A percentile compares a stretch with the other conserved stretches of the same genome.
These are phyloP conservation scores for Hydrozoanthus tunicans DNA, from an alignment of 64 coral and sea anemone genomes.

Conservation along the genomic window DNA sequence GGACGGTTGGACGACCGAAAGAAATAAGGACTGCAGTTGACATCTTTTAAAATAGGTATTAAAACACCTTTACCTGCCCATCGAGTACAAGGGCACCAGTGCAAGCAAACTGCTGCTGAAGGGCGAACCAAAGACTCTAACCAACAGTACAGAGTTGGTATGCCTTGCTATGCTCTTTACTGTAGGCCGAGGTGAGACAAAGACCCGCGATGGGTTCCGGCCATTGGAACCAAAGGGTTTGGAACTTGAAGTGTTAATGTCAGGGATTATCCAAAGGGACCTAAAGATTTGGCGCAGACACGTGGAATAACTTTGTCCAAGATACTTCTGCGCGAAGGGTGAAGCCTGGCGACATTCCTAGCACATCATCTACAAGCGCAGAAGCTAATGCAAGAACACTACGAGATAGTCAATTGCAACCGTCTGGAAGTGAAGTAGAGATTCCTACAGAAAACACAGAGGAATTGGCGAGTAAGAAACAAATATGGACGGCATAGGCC, in stretches of 20 bases:
- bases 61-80: neutral
- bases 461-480: neutral
- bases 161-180: conserved; percentile 9
- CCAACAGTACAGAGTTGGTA: conserved; percentile 12
- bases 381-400: neutral
- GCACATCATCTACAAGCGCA: neutral
- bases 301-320: conserved; percentile 8
- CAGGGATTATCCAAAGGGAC: conserved; percentile 20
- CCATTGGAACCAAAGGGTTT: neutral
- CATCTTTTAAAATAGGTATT: neutral
- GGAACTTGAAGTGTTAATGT: conserved; percentile 19
- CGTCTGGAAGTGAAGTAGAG: neutral
- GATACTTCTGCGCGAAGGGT: neutral
- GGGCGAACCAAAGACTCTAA: conserved; percentile 7
- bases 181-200: conserved; percentile 19
- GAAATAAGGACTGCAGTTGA: neutral
- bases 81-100: neutral
- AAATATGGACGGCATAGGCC: conserved; percentile 18
- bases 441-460: neutral
- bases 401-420: neutral
- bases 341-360: conserved; percentile 20
- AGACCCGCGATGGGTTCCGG: conserved; percentile 8
- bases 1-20: conserved; percentile 10
- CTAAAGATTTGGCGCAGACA: neutral
- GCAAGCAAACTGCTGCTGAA: neutral